These are phyloP conservation scores for Halichoerus grypus DNA, from an alignment of 2,113 vertebrate genomes.

Conservation along the genomic window DNA sequence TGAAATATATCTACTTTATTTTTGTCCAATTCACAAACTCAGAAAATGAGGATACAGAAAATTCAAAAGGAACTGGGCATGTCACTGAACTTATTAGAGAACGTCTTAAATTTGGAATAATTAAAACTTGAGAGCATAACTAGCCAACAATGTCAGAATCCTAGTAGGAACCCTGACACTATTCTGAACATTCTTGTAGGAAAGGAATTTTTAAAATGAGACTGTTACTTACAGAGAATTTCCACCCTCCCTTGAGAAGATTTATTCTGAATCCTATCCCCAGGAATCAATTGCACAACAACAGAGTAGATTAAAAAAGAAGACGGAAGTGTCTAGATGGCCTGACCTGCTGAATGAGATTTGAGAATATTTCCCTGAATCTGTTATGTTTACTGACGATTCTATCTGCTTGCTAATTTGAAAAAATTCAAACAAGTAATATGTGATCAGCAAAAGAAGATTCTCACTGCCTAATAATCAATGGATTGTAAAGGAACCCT, in stretches of 20 bases:
- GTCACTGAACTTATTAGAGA: not conserved
- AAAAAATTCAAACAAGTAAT: slow-evolving; percentile 29
- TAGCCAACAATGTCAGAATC: not conserved
- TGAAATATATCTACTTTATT: not conserved
- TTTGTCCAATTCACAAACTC: not conserved
- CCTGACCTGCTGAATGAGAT: not conserved
- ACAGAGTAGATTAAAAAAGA: not conserved
- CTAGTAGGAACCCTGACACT: not conserved
- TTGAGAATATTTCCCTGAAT: slow-evolving; percentile 15
- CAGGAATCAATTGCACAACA: not conserved
- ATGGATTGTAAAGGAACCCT: slow-evolving; percentile 1
- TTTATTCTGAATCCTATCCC: not conserved
- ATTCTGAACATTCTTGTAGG: not conserved
- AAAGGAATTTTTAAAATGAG: not conserved
- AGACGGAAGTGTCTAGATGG: not conserved
- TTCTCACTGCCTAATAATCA: not conserved
- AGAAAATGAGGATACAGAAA: not conserved
- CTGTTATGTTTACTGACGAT: not conserved
- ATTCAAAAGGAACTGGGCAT: not conserved
- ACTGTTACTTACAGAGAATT: not conserved
- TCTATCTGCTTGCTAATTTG: not conserved
- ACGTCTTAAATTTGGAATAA: not conserved
- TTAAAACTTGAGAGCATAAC: not conserved
- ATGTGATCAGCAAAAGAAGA: not conserved
- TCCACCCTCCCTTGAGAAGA: not conserved